These are phyloP conservation scores for Rousettus madagascariensis DNA, from an alignment of 2,797 vertebrate genomes.

Conservation along the genomic window DNA sequence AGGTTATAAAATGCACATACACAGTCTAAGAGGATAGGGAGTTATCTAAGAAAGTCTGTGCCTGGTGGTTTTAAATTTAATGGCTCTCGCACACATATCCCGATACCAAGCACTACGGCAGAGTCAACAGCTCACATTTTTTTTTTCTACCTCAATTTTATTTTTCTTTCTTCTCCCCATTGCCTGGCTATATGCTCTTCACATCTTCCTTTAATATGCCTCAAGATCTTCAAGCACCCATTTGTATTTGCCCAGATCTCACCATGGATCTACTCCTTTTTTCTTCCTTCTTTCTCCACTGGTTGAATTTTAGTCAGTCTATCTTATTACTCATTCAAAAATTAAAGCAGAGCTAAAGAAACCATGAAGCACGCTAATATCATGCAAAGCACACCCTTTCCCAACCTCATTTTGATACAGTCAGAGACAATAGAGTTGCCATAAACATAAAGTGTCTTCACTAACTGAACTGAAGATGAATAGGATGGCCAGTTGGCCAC, in stretches of 20 bases:
- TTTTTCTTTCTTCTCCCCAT: background rate
- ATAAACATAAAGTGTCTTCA: background rate
- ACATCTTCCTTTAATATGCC: background rate
- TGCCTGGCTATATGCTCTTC: background rate
- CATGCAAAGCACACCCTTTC: background rate
- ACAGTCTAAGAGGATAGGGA: background rate
- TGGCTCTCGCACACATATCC: background rate
- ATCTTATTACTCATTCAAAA: background rate
- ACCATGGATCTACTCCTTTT: background rate
- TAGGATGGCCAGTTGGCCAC: background rate
- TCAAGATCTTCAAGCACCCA: background rate
- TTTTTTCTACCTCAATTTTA: background rate
- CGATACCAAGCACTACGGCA: background rate
- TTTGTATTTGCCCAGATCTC: background rate
- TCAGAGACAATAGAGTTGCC: background rate
- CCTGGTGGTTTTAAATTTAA: background rate
- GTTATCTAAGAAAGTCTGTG: background rate
- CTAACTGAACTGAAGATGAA: background rate
- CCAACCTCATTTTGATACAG: background rate
- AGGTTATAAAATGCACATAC: background rate
- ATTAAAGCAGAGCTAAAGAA: background rate
- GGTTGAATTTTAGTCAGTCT: background rate
- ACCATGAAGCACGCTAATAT: background rate
- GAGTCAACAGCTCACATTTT: background rate
- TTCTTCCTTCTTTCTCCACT: conserved; percentile 25